These are phyloP conservation scores for Cheilosia scutellata DNA, from an alignment of 2,888 invertebrate genomes.

Conservation along the genomic window DNA sequence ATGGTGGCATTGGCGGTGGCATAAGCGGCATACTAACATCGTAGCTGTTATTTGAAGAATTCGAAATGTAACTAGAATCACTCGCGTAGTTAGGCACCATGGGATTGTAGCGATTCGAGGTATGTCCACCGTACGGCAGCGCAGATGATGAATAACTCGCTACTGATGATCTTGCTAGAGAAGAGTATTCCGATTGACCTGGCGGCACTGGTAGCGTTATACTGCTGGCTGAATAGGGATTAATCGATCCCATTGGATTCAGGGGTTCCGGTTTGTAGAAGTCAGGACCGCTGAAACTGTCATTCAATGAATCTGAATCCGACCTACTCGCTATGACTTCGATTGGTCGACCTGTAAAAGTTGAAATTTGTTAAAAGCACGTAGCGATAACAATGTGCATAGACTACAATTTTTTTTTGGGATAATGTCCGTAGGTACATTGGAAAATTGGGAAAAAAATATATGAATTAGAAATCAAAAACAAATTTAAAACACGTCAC, in stretches of 20 bases:
- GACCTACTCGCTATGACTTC: conserved; percentile 86
- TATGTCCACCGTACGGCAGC: conserved; percentile 71
- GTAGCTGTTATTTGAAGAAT: conserved; percentile 68
- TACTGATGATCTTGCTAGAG: conserved; percentile 77
- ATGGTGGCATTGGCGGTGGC: conserved; percentile 81
- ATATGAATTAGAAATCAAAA: no score
- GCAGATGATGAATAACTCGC: conserved; percentile 68
- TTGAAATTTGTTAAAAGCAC: not conserved
- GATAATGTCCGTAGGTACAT: no score
- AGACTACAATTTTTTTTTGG: no score
- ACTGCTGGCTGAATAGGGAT: conserved; percentile 78
- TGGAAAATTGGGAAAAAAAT: no score
- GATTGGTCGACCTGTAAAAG: conserved; percentile 85
- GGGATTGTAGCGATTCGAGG: conserved; percentile 74
- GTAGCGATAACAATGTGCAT: no score
- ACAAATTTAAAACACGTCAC: no score
- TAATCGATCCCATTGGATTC: conserved; percentile 64
- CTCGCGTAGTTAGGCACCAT: conserved; percentile 76
- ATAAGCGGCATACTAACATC: conserved; percentile 79
- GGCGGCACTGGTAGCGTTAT: conserved; percentile 79
- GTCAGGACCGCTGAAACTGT: conserved; percentile 81
- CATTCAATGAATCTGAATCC: conserved; percentile 84
- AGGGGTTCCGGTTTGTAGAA: conserved; percentile 85
- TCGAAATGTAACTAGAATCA: conserved; percentile 74
- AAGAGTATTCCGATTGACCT: conserved; percentile 79